Evolutionary conservation across 2,888 invertebrate genomes (phyloP).

Genomic region (Margaritifera margaritifera): DNA sequence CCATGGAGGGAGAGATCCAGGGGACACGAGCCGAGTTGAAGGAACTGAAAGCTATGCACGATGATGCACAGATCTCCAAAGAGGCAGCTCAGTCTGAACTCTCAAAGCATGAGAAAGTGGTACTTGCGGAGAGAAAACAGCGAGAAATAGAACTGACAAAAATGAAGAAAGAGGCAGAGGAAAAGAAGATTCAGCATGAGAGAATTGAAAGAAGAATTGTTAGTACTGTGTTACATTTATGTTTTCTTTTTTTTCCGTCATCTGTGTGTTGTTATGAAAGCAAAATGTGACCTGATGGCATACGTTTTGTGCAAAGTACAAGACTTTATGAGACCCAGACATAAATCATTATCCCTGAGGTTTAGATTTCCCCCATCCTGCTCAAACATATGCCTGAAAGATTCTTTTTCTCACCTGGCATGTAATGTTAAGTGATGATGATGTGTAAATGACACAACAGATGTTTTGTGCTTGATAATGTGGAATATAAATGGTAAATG

Average conservation of each 20-base stretch:
- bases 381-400: too few species aligned
- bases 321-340: too few species aligned
- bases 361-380: too few species aligned
- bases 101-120: constrained; percentile 67
- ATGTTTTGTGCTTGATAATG: too few species aligned
- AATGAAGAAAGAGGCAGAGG: constrained; percentile 73
- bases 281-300: too few species aligned
- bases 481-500: too few species aligned
- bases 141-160: constrained; percentile 70
- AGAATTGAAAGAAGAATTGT: constrained; percentile 70
- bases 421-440: too few species aligned
- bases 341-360: too few species aligned
- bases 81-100: constrained; percentile 68
- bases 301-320: too few species aligned
- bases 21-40: constrained; percentile 61
- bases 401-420: too few species aligned
- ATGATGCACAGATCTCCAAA: constrained; percentile 69
- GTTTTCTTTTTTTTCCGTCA: neutral
- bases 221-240: constrained; percentile 25
- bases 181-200: constrained; percentile 72
- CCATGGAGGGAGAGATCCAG: constrained; percentile 69
- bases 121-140: constrained; percentile 67
- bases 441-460: too few species aligned
- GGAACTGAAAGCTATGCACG: constrained; percentile 68
- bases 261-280: neutral